Percentiles rank a stretch among this genome's conserved stretches.
These are phyloP conservation scores for Cyprinodon variegatus DNA, from an alignment of 2,113 vertebrate genomes.

Conservation along the genomic window DNA sequence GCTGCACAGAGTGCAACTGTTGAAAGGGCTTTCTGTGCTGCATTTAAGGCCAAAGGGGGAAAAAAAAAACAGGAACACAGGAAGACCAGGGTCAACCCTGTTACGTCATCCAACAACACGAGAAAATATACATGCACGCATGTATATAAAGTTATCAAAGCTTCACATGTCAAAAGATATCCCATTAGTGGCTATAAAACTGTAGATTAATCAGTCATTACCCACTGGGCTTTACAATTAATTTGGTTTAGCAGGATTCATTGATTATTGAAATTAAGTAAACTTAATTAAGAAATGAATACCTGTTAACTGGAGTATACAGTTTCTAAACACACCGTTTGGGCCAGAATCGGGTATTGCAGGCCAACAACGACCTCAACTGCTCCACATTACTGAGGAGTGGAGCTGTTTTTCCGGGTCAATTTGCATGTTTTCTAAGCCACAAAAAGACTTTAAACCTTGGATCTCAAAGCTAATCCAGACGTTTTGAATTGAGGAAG, in stretches of 20 bases:
- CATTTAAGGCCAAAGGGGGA: conserved; percentile 19
- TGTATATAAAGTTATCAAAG: neutral
- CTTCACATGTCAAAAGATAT: neutral
- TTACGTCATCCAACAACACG: neutral
- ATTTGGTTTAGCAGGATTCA: neutral
- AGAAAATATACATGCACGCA: neutral
- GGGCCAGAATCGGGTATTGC: no score
- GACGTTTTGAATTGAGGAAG: no score
- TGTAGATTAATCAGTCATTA: neutral
- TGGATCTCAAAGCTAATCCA: no score
- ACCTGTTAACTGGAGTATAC: no score
- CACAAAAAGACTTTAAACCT: no score
- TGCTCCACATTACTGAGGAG: no score
- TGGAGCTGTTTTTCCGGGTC: no score
- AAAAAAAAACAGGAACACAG: neutral
- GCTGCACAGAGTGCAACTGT: conserved; percentile 36
- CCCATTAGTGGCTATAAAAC: neutral
- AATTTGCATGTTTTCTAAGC: no score
- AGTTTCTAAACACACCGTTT: no score
- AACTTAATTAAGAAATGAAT: no score
- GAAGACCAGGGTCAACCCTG: neutral
- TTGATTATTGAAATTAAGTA: no score
- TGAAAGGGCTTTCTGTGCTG: conserved; percentile 14
- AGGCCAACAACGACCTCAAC: no score
- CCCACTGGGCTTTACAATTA: neutral